These are phyloP conservation scores for Acrossocheilus wenchowensis DNA, from an alignment of 2,797 vertebrate species.

Conservation along the genomic window DNA sequence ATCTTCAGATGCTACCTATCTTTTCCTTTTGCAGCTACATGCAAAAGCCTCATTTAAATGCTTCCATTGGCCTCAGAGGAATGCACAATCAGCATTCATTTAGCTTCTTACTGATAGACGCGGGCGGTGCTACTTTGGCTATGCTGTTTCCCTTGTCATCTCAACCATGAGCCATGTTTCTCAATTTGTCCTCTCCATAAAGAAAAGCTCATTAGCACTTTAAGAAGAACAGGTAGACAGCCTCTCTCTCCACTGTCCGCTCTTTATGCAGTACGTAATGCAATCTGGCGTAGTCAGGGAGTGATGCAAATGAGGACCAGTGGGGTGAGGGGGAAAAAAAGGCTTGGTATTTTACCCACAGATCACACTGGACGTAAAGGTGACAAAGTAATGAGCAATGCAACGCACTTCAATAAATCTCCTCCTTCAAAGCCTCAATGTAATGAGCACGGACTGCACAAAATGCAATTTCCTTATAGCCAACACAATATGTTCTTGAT, in stretches of 20 bases:
- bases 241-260: constrained; percentile 35
- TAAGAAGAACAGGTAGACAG: constrained; percentile 54
- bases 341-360: constrained; percentile 74
- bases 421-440: constrained; percentile 38
- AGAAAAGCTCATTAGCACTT: constrained; percentile 75
- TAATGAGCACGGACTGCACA: constrained; percentile 15
- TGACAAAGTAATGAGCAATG: constrained; percentile 64
- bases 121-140: not conserved
- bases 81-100: constrained; percentile 70
- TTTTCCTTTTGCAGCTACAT: not conserved
- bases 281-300: constrained; percentile 62
- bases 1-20: constrained; percentile 43
- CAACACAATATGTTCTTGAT: constrained; percentile 26
- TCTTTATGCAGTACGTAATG: constrained; percentile 61
- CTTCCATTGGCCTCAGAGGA: constrained; percentile 54
- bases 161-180: constrained; percentile 78
- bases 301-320: constrained; percentile 73
- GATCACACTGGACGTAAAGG: constrained; percentile 69
- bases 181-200: constrained; percentile 78
- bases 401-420: constrained; percentile 46
- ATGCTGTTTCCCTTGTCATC: constrained; percentile 63
- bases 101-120: constrained; percentile 35
- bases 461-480: constrained; percentile 25
- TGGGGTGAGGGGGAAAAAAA: constrained; percentile 66
- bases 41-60: constrained; percentile 52